Percentiles rank a stretch among this genome's conserved stretches.
Evolutionary conservation across 2,888 invertebrate species (phyloP).

Genomic region (Antheraea yamamai): DNA sequence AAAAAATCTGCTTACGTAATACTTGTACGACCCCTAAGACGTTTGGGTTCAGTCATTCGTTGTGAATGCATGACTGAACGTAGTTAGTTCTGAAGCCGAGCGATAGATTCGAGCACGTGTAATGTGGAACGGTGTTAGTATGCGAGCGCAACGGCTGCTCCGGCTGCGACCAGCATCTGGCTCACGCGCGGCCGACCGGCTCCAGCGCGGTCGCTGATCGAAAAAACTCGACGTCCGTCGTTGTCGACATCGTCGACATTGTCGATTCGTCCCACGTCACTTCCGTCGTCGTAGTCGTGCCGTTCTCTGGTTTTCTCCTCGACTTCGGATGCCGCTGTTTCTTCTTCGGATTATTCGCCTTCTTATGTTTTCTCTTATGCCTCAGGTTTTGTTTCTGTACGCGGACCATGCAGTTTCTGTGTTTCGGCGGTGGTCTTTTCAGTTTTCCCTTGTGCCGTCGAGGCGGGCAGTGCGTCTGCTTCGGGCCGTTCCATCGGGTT

Average conservation of each 20-base stretch:
- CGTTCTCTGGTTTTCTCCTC: slow-evolving; percentile 76
- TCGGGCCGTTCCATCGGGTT: slow-evolving; percentile 62
- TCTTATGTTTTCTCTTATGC: slow-evolving; percentile 77
- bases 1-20: too few species aligned
- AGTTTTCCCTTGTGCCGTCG: slow-evolving; percentile 72
- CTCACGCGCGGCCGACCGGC: slow-evolving; percentile 79
- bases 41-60: not conserved
- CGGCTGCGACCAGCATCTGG: slow-evolving; percentile 72
- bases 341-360: slow-evolving; percentile 74
- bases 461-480: slow-evolving; percentile 63
- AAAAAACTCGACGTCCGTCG: slow-evolving; percentile 80
- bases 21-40: too few species aligned
- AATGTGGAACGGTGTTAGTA: slow-evolving; percentile 79
- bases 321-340: slow-evolving; percentile 80
- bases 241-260: slow-evolving; percentile 79
- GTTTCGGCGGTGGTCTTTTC: slow-evolving; percentile 69
- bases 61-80: not conserved
- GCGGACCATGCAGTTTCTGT: slow-evolving; percentile 74
- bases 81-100: slow-evolving; percentile 28
- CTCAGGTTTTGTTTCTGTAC: slow-evolving; percentile 72
- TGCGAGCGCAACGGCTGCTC: slow-evolving; percentile 78
- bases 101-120: slow-evolving; percentile 65
- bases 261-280: slow-evolving; percentile 77
- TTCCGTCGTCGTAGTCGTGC: slow-evolving; percentile 75
- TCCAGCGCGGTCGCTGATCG: slow-evolving; percentile 81